phyloP scores from a whole-genome alignment of 1,140 invertebrate genomes.

The Ips nitidus region DNA sequence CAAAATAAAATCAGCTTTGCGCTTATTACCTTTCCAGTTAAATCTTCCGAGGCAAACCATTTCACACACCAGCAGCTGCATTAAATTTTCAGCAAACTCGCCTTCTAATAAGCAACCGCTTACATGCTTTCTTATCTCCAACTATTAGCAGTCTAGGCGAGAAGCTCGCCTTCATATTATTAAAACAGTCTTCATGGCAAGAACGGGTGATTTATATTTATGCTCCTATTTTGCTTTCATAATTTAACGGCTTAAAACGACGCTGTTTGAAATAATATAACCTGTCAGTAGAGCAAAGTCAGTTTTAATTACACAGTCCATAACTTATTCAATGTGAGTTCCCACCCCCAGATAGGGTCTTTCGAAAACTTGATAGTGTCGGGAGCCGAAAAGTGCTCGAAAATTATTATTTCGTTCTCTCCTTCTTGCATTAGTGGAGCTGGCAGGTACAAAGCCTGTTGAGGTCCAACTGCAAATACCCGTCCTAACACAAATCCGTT shows the following conservation, averaged over 20 bases:
- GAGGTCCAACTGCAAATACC: slow-evolving; percentile 60
- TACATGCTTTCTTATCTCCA: slow-evolving; percentile 20
- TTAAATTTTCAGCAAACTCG: slow-evolving; percentile 17
- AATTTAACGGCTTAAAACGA: no score
- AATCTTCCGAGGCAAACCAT: slow-evolving; percentile 15
- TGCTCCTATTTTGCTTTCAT: no score
- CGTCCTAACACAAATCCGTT: slow-evolving; percentile 67
- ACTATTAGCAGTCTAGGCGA: slow-evolving; percentile 21
- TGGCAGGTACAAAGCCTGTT: slow-evolving; percentile 61
- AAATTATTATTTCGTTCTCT: slow-evolving; percentile 53
- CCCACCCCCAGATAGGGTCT: slow-evolving; percentile 36
- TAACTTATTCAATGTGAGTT: slow-evolving; percentile 45
- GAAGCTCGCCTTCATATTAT: slow-evolving; percentile 11
- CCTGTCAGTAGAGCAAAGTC: no score
- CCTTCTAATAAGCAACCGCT: slow-evolving; percentile 21
- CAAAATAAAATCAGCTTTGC: slow-evolving; percentile 2
- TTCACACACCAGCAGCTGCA: slow-evolving; percentile 21
- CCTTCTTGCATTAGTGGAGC: slow-evolving; percentile 56
- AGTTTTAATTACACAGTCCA: no score
- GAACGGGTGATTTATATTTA: slow-evolving; percentile 6
- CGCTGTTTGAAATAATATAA: no score
- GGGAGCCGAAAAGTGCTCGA: slow-evolving; percentile 45
- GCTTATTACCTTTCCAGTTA: slow-evolving; percentile 8
- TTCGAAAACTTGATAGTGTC: slow-evolving; percentile 32
- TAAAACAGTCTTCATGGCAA: slow-evolving; percentile 5